phyloP scores from a whole-genome alignment of 2,113 vertebrate genomes.

The Macroglossus sobrinus region DNA sequence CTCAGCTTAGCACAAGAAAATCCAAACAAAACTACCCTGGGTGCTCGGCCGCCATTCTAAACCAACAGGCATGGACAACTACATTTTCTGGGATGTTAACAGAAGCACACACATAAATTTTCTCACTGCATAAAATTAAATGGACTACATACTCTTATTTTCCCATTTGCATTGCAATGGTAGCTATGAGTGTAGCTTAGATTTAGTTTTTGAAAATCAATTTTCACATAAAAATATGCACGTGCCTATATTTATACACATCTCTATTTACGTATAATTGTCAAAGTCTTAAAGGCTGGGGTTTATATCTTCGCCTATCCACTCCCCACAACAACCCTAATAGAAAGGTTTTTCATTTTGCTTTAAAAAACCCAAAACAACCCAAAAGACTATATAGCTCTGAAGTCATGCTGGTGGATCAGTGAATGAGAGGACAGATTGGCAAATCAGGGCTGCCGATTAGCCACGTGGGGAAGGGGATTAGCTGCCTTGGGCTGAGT shows the following conservation, averaged over 20 bases:
- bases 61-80: slow-evolving; percentile 10
- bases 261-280: slow-evolving; percentile 45
- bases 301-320: slow-evolving; percentile 42
- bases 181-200: slow-evolving; percentile 22
- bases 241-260: slow-evolving; percentile 33
- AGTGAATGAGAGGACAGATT: slow-evolving; percentile 76
- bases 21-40: not conserved
- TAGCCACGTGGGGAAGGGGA: not conserved
- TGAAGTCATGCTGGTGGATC: slow-evolving; percentile 80
- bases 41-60: slow-evolving; percentile 4
- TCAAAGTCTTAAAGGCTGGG: slow-evolving; percentile 69
- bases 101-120: not conserved
- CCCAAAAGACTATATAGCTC: slow-evolving; percentile 71
- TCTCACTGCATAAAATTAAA: slow-evolving; percentile 33
- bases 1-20: slow-evolving; percentile 53
- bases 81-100: slow-evolving; percentile 14
- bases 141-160: not conserved
- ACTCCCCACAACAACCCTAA: slow-evolving; percentile 40
- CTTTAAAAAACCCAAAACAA: slow-evolving; percentile 56
- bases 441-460: slow-evolving; percentile 37
- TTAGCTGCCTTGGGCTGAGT: slow-evolving; percentile 57
- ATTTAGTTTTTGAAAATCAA: slow-evolving; percentile 58
- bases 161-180: slow-evolving; percentile 19
- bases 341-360: slow-evolving; percentile 65
- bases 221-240: slow-evolving; percentile 55